Evolutionary conservation across 2,797 vertebrate genomes (phyloP), one percentile per base, ranked within the genome.

Genomic region (Triplophysa bombifrons): DNA sequence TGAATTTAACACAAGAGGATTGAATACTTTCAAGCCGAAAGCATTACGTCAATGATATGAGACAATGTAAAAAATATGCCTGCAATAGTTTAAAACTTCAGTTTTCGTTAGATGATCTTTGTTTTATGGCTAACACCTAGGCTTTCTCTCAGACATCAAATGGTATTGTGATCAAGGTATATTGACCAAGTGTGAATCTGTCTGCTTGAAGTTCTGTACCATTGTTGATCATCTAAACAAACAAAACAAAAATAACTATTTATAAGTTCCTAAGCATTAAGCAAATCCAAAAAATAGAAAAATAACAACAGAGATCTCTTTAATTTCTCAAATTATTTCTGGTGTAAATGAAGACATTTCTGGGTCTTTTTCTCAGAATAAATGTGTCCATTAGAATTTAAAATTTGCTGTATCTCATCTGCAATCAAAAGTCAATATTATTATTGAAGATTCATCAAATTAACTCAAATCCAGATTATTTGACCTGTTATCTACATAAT

Each of bases 1-100:
- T 50, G 44, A 55, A 51, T 41, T 64, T n/a, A 71, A 25, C 14
- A 63, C 19, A 53, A 38, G 34, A 65, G 34, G 63, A 61, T 61
- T 19, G 48, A 53, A 72, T 64, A 27, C 19, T 64, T 64, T 78
- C 58, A 58, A 64, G 56, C 53, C 46, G 41, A 61, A 53, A 22
- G 58, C 20, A 78, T 34, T 48, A 38, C 13, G 46, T 27, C 55
- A 78, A 8, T 16, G 14, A 53, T 27, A 68, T 58, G 25, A 69
- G 56, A 68, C 19, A 44, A 19, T 34, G 16, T 12, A 4, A 53
- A 41, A 63, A 71, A 71, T 53, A 63, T 25, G 58, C 53, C 67
- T 78, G 56, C 44, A 71, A 7, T 58, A 58, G 34, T 27, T 64
- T 30, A 38, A n/a, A 10, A 61, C 22, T 27, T 63, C 8, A 20